Percentiles rank a stretch among this genome's conserved stretches.
phyloP scores from a whole-genome alignment of 2,888 invertebrate species.

The Leptopilina myrica region DNA sequence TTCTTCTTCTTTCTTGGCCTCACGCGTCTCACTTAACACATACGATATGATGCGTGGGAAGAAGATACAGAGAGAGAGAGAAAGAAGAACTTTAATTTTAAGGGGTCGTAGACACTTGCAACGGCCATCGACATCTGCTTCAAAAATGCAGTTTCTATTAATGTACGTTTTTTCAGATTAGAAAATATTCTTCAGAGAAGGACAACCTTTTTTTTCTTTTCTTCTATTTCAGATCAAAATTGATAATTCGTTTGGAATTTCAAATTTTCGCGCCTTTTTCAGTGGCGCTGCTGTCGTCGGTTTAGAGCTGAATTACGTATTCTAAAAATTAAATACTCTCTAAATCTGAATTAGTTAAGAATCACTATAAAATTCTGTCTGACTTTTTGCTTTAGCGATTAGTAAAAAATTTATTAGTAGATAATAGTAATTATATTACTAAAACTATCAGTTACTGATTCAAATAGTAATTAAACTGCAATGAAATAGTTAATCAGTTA shows the following conservation, averaged over 20 bases:
- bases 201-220: background rate
- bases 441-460: no score
- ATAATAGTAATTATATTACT: no score
- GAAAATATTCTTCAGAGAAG: background rate
- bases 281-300: no score
- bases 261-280: background rate
- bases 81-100: constrained; percentile 6
- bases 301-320: no score
- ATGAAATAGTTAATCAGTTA: no score
- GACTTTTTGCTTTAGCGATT: no score
- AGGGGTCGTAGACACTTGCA: constrained; percentile 31
- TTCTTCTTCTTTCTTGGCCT: background rate
- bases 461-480: no score
- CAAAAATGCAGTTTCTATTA: background rate
- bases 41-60: constrained; percentile 5
- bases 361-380: no score
- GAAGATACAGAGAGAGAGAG: background rate
- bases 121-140: constrained; percentile 14
- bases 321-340: no score
- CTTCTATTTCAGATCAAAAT: background rate
- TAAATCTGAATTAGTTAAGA: no score
- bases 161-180: background rate
- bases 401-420: no score
- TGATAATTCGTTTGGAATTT: background rate
- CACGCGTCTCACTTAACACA: constrained; percentile 7